These are phyloP conservation scores for Chaetodon trifascialis DNA, from an alignment of 2,113 vertebrate genomes.

Conservation along the genomic window DNA sequence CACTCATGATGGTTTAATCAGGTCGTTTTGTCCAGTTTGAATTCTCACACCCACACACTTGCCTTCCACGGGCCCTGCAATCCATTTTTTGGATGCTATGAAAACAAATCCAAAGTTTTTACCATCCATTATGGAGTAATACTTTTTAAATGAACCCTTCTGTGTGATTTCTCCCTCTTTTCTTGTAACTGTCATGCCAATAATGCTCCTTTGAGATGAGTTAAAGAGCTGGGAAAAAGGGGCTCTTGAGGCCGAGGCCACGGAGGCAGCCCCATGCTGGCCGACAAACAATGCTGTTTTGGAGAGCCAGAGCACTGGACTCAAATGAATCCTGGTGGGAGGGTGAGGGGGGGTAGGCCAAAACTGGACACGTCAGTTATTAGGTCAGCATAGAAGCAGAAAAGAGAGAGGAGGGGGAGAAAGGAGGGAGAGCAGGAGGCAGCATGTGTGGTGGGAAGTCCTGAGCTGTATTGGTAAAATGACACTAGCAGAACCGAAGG, in stretches of 20 bases:
- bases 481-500: constrained; percentile 68
- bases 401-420: constrained; percentile 1
- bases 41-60: constrained; percentile 51
- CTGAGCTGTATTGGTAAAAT: constrained; percentile 68
- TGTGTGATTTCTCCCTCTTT: constrained; percentile 67
- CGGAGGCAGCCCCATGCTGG: constrained; percentile 84
- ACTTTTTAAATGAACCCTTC: constrained; percentile 74
- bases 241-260: constrained; percentile 64
- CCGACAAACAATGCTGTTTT: constrained; percentile 83
- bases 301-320: constrained; percentile 72
- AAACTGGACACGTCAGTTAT: constrained; percentile 83
- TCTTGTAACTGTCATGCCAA: constrained; percentile 79
- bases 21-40: constrained; percentile 22
- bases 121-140: constrained; percentile 65
- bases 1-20: constrained; percentile 21
- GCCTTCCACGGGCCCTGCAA: background rate
- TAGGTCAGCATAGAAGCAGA: constrained; percentile 69
- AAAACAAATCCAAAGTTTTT: constrained; percentile 3
- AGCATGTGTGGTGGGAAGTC: constrained; percentile 50
- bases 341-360: constrained; percentile 48
- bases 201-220: constrained; percentile 77
- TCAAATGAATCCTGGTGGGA: constrained; percentile 77
- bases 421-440: constrained; percentile 33
- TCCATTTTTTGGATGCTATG: constrained; percentile 16
- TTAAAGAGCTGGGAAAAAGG: constrained; percentile 72